Conservation (phyloP, 2,797 vertebrate genomes). For the Microchirus variegatus region DNA sequence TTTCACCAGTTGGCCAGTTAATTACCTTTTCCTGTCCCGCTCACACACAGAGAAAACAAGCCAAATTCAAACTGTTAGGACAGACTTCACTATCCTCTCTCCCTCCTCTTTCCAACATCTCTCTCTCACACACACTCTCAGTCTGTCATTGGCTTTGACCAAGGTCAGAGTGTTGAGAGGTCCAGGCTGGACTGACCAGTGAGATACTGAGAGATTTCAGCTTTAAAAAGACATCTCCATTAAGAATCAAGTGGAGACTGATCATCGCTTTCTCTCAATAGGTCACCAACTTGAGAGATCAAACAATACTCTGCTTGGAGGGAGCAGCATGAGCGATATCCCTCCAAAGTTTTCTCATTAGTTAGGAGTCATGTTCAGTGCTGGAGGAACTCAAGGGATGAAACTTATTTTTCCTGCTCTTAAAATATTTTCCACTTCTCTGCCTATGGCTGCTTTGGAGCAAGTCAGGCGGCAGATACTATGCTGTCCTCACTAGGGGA, state of each 20-base stretch:
- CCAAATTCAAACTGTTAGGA: slow-evolving; percentile 78
- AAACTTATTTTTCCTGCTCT: slow-evolving; percentile 23
- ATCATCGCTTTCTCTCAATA: slow-evolving; percentile 3
- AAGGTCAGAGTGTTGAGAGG: slow-evolving; percentile 30
- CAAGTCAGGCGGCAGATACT: slow-evolving; percentile 33
- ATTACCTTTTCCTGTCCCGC: slow-evolving; percentile 81
- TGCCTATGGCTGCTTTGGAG: slow-evolving; percentile 21
- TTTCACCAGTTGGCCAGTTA: slow-evolving; percentile 78
- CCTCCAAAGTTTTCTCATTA: slow-evolving; percentile 35
- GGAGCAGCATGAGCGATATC: neutral
- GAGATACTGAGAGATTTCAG: slow-evolving; percentile 13
- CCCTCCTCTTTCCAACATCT: slow-evolving; percentile 18
- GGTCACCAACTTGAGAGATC: slow-evolving; percentile 8
- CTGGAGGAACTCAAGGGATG: slow-evolving; percentile 19
- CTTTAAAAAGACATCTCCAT: slow-evolving; percentile 36
- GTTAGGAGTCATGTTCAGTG: slow-evolving; percentile 18
- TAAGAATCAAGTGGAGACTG: slow-evolving; percentile 8
- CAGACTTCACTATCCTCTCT: slow-evolving; percentile 63
- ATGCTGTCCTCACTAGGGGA: slow-evolving; percentile 48
- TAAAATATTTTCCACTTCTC: slow-evolving; percentile 30
- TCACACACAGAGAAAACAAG: slow-evolving; percentile 80
- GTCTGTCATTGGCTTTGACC: slow-evolving; percentile 59
- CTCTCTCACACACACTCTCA: slow-evolving; percentile 41
- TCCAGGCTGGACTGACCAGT: slow-evolving; percentile 18
- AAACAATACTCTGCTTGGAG: slow-evolving; percentile 3